Base-by-base conservation (phyloP, 2,113 vertebrate species). In the Stegostoma tigrinum region DNA sequence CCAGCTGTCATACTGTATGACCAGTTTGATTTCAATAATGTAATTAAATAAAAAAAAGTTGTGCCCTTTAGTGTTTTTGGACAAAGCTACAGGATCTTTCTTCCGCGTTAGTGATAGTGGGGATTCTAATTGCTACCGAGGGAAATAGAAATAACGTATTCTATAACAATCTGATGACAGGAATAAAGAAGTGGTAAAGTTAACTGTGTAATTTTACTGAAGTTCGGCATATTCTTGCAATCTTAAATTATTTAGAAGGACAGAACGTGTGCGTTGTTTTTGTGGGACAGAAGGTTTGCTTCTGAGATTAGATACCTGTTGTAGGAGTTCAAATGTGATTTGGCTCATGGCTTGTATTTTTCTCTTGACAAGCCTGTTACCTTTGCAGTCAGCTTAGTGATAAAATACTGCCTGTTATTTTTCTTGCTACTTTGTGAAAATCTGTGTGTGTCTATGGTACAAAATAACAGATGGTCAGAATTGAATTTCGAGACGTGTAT, bases 381-480 rank as follows among this genome's bases (percentile, higher is more conserved):
- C 64, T 94, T 15, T 94, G 34, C 90, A 94, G 30, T 93, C 19
- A 66, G 5, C 64, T 93, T n/a, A 64, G 3, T 27, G 2, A 19
- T 67, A 38, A 94, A 42, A 24, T 89, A 55, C 27, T 89, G 86
- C 38, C 38, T 89, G 86, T 27, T 89, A 55, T 15, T 30, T 89
- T 55, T 10, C 38, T 19, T 89, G 48, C 52, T 87, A 19, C 48
- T 89, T 89, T 27, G 27, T 52, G 90, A 67, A 94, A 94, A 67
- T 67, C 61, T 67, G 27, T 67, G 17, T 48, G 61, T 94, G 19
- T 55, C 52, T 52, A 61, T 52, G 61, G 38, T 94, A 66, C 90
- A 94, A 67, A 89, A 67, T 34, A 64, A 67, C 90, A 94, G 90
- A 94, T 94, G 55, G 61, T 67, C 90, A 64, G 23, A 30, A 52